Evolutionary conservation across 2,113 vertebrate species (phyloP).

Genomic region (Pandion haliaetus): DNA sequence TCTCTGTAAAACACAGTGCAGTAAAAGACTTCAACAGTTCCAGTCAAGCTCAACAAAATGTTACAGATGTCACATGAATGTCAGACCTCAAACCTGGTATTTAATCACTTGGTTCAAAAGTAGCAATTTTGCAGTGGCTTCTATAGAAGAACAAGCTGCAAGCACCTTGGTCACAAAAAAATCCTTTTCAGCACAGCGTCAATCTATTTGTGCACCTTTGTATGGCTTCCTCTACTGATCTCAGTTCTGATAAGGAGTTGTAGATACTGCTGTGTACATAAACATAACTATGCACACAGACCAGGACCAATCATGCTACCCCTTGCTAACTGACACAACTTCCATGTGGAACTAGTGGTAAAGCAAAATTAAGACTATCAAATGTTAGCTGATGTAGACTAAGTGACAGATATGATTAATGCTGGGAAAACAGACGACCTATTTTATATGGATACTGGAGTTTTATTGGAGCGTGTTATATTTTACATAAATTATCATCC

Average conservation of each 20-base stretch:
- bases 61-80: slow-evolving; percentile 30
- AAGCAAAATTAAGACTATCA: not conserved
- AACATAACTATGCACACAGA: not conserved
- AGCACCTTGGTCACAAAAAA: not conserved
- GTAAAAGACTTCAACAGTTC: slow-evolving; percentile 3
- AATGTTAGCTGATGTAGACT: not conserved
- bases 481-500: not conserved
- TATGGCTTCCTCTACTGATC: not conserved
- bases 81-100: slow-evolving; percentile 15
- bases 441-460: not conserved
- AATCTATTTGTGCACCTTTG: not conserved
- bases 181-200: not conserved
- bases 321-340: not conserved
- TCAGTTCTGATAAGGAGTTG: not conserved
- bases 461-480: not conserved
- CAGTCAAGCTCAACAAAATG: slow-evolving; percentile 29
- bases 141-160: not conserved
- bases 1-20: not conserved
- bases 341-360: not conserved
- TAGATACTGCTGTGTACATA: not conserved
- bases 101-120: slow-evolving; percentile 34
- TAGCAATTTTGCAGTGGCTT: slow-evolving; percentile 21
- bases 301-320: not conserved
- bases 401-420: not conserved
- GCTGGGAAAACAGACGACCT: not conserved